Conservation (phyloP, 2,888 invertebrate genomes). For the Lithophane leautieri region DNA sequence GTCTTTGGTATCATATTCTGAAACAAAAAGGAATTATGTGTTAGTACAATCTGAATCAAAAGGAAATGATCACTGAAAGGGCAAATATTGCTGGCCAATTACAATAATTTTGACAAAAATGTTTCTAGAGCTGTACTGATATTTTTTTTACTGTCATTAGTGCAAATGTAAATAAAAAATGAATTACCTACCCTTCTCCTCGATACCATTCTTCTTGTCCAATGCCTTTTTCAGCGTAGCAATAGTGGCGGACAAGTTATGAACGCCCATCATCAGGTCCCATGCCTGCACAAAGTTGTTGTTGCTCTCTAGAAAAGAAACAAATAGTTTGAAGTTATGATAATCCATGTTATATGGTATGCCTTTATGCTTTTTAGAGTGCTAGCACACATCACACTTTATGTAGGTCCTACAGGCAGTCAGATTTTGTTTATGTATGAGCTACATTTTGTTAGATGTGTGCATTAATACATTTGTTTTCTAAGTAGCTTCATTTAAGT, state of each 20-base stretch:
- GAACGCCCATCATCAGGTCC: constrained; percentile 27
- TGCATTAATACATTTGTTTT: background rate
- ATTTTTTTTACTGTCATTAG: background rate
- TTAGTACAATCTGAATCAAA: constrained; percentile 5
- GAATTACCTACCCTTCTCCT: constrained; percentile 39
- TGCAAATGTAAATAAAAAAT: background rate
- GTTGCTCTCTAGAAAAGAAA: constrained; percentile 13
- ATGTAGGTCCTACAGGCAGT: background rate
- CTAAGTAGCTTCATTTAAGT: background rate
- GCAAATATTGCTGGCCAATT: background rate
- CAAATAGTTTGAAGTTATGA: background rate
- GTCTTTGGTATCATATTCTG: constrained; percentile 29
- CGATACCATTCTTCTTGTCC: constrained; percentile 30
- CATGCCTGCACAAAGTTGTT: background rate
- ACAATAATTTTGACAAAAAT: background rate
- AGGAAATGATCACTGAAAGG: background rate
- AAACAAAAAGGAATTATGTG: constrained; percentile 24
- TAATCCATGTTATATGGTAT: background rate
- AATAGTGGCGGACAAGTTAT: constrained; percentile 3
- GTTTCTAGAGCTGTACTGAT: background rate
- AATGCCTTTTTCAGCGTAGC: constrained; percentile 26
- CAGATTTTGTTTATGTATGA: background rate
- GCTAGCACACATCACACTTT: background rate
- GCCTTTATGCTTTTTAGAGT: background rate
- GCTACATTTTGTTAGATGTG: background rate